phyloP scores from a whole-genome alignment of 2,888 invertebrate genomes.

The Alcis repandata region DNA sequence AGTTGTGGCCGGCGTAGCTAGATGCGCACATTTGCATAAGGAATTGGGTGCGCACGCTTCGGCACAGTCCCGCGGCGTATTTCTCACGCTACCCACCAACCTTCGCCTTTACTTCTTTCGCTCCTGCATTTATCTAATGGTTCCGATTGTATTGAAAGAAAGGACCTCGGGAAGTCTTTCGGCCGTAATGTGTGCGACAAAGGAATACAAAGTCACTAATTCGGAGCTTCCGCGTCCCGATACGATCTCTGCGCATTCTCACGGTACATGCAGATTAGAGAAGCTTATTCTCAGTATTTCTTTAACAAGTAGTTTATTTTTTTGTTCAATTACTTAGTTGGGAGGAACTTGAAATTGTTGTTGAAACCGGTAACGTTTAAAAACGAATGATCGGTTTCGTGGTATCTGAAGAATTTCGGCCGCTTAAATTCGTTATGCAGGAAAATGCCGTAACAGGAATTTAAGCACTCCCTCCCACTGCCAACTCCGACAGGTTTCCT shows the following conservation, averaged over 20 bases:
- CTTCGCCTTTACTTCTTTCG: conserved; percentile 51
- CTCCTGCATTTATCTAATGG: conserved; percentile 64
- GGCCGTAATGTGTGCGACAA: conserved; percentile 26
- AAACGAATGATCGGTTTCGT: conserved; percentile 18
- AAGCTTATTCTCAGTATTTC: neutral
- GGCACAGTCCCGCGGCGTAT: conserved; percentile 70
- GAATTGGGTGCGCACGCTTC: conserved; percentile 83
- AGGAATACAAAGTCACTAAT: conserved; percentile 17
- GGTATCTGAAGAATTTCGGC: conserved; percentile 16
- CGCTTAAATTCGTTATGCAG: conserved; percentile 28
- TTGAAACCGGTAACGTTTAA: conserved; percentile 14
- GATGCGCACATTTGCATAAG: conserved; percentile 78
- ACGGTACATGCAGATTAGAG: conserved; percentile 13
- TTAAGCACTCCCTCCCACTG: conserved; percentile 31
- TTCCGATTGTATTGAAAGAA: conserved; percentile 46
- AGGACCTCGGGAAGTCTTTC: conserved; percentile 11
- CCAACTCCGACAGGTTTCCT: conserved; percentile 50
- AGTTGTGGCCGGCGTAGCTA: conserved; percentile 65
- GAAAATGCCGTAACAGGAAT: conserved; percentile 40
- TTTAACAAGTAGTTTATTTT: neutral
- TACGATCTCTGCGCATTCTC: conserved; percentile 13
- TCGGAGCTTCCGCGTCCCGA: conserved; percentile 20
- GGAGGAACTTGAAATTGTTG: neutral
- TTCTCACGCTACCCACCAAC: conserved; percentile 78
- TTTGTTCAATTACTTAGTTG: neutral